Percentiles rank a stretch among this genome's conserved stretches.
These are phyloP conservation scores for Mechanitis messenoides DNA, from an alignment of 2,888 invertebrate genomes.

Conservation along the genomic window DNA sequence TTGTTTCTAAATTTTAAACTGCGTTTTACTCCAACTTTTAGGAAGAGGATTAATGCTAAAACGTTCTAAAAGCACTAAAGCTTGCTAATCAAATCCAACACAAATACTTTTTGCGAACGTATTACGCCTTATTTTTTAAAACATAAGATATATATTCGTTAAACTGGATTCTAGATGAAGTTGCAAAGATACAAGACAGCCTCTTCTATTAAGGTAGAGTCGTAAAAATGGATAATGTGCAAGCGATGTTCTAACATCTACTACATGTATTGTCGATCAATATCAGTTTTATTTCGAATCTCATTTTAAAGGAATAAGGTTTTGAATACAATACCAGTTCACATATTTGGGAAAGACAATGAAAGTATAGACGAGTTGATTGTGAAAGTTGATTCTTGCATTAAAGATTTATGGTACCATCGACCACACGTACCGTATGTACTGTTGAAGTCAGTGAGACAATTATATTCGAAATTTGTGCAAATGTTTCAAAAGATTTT, in stretches of 20 bases:
- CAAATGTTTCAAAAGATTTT: background rate
- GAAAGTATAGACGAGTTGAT: slow-evolving; percentile 21
- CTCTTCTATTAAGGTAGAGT: slow-evolving; percentile 50
- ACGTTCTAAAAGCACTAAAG: slow-evolving; percentile 43
- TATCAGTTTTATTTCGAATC: slow-evolving; percentile 25
- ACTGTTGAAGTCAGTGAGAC: background rate
- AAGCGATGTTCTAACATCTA: slow-evolving; percentile 38
- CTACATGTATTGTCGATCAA: slow-evolving; percentile 44
- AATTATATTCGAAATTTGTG: background rate
- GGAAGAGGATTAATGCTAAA: slow-evolving; percentile 36
- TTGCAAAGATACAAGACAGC: slow-evolving; percentile 37
- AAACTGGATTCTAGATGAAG: slow-evolving; percentile 17
- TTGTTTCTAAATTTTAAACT: no score
- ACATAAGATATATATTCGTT: slow-evolving; percentile 32
- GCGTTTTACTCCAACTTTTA: slow-evolving; percentile 5
- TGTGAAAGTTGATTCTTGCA: slow-evolving; percentile 35
- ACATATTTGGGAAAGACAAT: slow-evolving; percentile 16
- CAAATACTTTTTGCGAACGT: slow-evolving; percentile 20
- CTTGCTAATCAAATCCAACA: slow-evolving; percentile 48
- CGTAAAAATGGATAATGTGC: slow-evolving; percentile 58
- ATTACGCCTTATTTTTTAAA: slow-evolving; percentile 25
- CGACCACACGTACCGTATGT: slow-evolving; percentile 4
- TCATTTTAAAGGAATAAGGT: slow-evolving; percentile 18
- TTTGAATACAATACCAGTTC: slow-evolving; percentile 2
- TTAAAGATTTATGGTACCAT: slow-evolving; percentile 12